These are phyloP conservation scores for Rapana venosa DNA, from an alignment of 2,888 invertebrate species.

Conservation along the genomic window DNA sequence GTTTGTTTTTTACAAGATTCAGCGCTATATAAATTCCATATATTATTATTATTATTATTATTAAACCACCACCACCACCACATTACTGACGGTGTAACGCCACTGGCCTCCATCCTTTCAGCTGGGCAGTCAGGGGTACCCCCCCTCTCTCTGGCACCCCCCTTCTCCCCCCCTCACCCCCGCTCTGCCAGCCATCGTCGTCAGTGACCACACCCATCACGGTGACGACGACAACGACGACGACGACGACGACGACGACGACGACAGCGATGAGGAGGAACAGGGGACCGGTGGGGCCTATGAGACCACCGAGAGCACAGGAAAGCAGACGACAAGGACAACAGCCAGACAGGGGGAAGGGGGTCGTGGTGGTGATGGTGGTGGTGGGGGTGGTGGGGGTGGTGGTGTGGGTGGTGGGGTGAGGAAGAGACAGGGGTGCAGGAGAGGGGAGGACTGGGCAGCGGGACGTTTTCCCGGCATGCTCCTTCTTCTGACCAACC, in stretches of 20 bases:
- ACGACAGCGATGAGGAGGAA: background rate
- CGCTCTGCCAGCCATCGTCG: background rate
- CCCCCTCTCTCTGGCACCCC: background rate
- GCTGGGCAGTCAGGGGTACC: too few relatives aligned
- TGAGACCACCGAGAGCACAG: background rate
- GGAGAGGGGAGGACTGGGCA: background rate
- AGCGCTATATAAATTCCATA: too few relatives aligned
- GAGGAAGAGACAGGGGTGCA: background rate
- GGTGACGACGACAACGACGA: background rate
- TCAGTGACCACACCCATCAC: background rate
- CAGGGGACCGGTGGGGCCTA: background rate
- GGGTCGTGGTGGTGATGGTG: background rate
- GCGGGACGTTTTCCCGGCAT: background rate
- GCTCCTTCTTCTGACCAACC: background rate
- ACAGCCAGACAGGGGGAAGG: background rate
- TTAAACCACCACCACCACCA: too few relatives aligned
- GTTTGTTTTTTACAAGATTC: too few relatives aligned
- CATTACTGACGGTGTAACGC: too few relatives aligned
- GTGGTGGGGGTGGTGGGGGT: background rate
- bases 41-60: too few relatives aligned
- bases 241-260: constrained; percentile 4
- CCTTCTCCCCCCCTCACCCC: background rate
- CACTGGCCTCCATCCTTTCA: too few relatives aligned
- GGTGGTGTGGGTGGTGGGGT: background rate
- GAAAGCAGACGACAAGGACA: background rate